Base-by-base conservation (phyloP, 53 echinoderm and acorn worm species). In the Holothuria leucospilota region DNA sequence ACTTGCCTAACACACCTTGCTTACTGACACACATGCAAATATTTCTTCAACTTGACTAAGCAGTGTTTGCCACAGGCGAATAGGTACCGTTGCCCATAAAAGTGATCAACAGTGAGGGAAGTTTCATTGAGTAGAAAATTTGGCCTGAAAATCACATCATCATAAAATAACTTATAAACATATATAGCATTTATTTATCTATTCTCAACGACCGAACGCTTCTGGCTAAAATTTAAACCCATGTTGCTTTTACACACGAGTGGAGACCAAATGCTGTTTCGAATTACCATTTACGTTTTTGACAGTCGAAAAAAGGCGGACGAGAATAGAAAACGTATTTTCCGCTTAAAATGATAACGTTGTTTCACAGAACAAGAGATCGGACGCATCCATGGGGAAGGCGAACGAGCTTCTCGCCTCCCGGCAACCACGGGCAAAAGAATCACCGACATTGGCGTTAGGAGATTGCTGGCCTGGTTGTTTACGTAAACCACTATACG, bases 71-170 rank as follows among this genome's bases (percentile, higher is more conserved):
- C 80, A 80, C 52, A 59, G 80, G 80, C 80, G n/a, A 56, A 56
- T 8, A 28, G 60, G 60, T 80, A 51, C 24, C 24, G 4, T 49
- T 75, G 75, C 25, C 52, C 75, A 51, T 75, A 25, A 51, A 25
- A 51, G 51, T 46, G n/a, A 75, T 52, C 38, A 75, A 40, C 75
- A 15, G 49, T 51, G 26, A 75, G 26, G 20, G 20, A 18, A 39
- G 12, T 29, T 75, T 75, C 52, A 11, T 75, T 75, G 51, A 29
- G 53, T 59, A 16, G 51, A 78, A 51, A 78, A 78, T 27, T 51
- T 60, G 39, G 61, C 80, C 38, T 59, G 12, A 80, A 80, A 80
- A 80, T 80, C 80, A 80, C 80, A 80, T 80, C 80, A 80, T 27
- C 20, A 38, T 80, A 80, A 59, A 28, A 28, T 59, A 61, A 58